Base-by-base conservation (phyloP, 2,797 vertebrate genomes). In the Coluber constrictor region DNA sequence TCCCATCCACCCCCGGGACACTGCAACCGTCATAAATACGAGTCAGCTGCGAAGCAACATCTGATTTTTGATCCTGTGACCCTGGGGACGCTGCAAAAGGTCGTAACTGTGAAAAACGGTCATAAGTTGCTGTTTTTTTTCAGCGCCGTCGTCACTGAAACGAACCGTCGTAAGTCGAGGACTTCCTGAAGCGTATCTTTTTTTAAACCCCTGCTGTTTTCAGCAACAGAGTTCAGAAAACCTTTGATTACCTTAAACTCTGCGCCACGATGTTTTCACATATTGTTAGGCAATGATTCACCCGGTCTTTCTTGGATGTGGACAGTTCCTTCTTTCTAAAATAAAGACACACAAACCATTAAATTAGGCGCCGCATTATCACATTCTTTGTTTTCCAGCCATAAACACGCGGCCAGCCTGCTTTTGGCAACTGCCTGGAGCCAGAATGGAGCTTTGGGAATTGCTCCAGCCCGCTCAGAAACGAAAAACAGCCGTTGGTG, bases 251-350 rank as follows among this genome's bases (percentile, higher is more conserved):
- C 99, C 99, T 99, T 96, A 99, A 97, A 59, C 99, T 99, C 95
- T 99, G 99, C 87, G 99, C 99, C 94, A 99, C 98, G 56, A 99
- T 99, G 96, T 99, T 99, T 97, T 99, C 99, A 96, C 99, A 99
- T 98, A 99, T 99, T 1, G 99, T 99, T 97, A 99, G 97, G 96
- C 99, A 99, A 92, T 99, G 99, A 94, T 98, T 99, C 95, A 99
- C 99, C 13, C 99, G 97, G 96, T 99, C 99, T 95, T 99, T 99
- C 98, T 99, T 99, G 95, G 98, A 99, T 32, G 99, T 98, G 66
- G 98, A 98, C 95, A 99, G 98, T 93, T 99, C 99, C 96, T 99
- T 99, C 98, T 99, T 99, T 98, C 99, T 99, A 95, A 88, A 98
- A 97, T 83, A 56, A 92, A 87, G 10, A 23, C 74, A 43, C 74